Evolutionary conservation across 2,888 invertebrate species (phyloP).

Genomic region (Tenthredo amoena): DNA sequence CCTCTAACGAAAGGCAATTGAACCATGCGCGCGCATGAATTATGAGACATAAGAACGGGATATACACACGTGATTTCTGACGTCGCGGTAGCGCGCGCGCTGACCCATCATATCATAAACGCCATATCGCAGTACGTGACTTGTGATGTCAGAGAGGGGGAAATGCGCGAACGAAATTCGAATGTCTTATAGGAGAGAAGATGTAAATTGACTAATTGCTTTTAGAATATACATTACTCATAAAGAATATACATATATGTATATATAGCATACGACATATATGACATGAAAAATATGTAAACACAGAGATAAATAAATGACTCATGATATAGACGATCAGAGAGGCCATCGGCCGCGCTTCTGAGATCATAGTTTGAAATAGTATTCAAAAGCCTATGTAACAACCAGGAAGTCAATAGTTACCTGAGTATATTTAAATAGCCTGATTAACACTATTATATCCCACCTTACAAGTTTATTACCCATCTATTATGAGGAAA

Average conservation of each 20-base stretch:
- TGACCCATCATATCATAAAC: neutral
- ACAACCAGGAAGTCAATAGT: neutral
- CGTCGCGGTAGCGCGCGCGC: neutral
- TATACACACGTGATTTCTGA: neutral
- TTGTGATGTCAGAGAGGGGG: too few relatives aligned
- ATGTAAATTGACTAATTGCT: neutral
- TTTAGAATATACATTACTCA: too few relatives aligned
- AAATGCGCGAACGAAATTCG: neutral
- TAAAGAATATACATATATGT: too few relatives aligned
- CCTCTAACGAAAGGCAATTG: neutral
- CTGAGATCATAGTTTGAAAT: conserved; percentile 17
- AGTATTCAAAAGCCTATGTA: neutral
- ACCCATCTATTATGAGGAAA: neutral
- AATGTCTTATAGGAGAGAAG: neutral
- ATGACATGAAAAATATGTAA: neutral
- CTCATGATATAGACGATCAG: neutral
- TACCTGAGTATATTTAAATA: neutral
- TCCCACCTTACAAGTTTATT: neutral
- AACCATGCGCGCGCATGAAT: neutral
- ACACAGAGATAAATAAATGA: neutral
- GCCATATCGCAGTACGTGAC: neutral
- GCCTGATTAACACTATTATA: neutral
- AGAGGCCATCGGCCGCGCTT: neutral
- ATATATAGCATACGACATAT: too few relatives aligned
- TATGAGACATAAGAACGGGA: neutral